Evolutionary conservation across 2,797 vertebrate species (phyloP), one percentile per base, ranked within the genome.

Genomic region (Bufotes viridis): DNA sequence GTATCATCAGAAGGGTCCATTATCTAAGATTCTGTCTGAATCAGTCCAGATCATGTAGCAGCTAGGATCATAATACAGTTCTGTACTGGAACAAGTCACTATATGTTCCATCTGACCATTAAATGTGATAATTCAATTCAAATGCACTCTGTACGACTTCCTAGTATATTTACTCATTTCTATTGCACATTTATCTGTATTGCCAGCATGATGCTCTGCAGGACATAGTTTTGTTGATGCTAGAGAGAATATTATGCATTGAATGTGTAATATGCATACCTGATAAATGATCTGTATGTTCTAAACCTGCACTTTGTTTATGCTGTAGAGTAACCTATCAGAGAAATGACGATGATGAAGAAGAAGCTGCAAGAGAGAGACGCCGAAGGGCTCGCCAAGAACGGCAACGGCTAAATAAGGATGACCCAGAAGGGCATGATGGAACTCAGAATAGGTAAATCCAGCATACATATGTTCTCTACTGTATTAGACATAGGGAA

Each of bases 381-480:
- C 97, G 98, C 86, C 96, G 98, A 91, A 93, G 98, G 82, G 98
- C 97, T 29, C 97, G 98, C 12, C 98, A 98, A 93, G 98, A 99
- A 89, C 96, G 98, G 87, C 90, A 98, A 93, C 93, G 94, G 91
- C 93, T 92, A 93, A 96, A 94, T 88, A 94, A 97, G 14, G 97
- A 98, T 72, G 88, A 95, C 34, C 94, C 94, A 80, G 95, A 96
- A 89, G 90, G 91, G 86, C 93, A 89, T 0, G 95, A 96, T 88
- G 90, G 94, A 80, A 96, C 97, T 92, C 97, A 96, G 91, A 97
- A 99, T 95, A 98, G 97, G 98, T 98, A 94, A 91, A 42, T 0
- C 14, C 15, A 51, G n/a, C n/a, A 7, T 17, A 7, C 1, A 17
- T 49, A 0, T 29, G 87, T 65, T 1, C 24, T 34, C 10, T 18